Evolutionary conservation across 2,113 vertebrate genomes (phyloP), one percentile per base, ranked within the genome.

Genomic region (Callochromis pleurospilus): DNA sequence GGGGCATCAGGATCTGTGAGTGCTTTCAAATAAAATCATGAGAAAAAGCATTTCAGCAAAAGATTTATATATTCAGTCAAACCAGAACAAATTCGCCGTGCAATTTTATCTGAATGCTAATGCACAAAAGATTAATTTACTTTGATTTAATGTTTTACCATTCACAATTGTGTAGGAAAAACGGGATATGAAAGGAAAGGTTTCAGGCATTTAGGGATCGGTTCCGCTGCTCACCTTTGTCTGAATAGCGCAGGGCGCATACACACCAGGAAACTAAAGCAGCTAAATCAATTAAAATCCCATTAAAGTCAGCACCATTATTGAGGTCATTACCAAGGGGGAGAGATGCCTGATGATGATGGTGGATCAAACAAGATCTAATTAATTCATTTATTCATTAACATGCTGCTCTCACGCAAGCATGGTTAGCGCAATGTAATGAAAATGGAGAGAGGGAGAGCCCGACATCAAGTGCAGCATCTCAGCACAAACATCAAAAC

Each of bases 281-380:
- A 92, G 70, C 89, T 89, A 93, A 96, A 96, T 95, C 90, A 94
- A 96, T 96, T 95, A 96, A 94, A 95, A 96, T 91, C 90, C 86
- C 88, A 94, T 95, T 96, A 94, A 94, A 94, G 91, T 90, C 88
- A 92, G 88, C 86, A 36, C 86, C 91, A 93, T 96, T 95, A 95
- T 90, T 90, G 89, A 95, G 94, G 94, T 95, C 95, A 94, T 94
- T 94, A 95, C 90, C 88, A 79, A 87, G 92, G 89, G 91, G 90
- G 90, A 87, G 86, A 80, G 82, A 82, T 11, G 83, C 80, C 84
- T 89, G 87, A 93, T 88, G 89, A 94, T 95, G 95, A 93, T 89
- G 88, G 92, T 90, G 92, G 94, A 96, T 96, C 91, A 94, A 95
- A 95, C 91, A 80, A 86, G 88, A 93, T 92, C 88, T 95, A 94